phyloP scores from a whole-genome alignment of 2,888 invertebrate genomes.

The Falcaria lacertinaria region DNA sequence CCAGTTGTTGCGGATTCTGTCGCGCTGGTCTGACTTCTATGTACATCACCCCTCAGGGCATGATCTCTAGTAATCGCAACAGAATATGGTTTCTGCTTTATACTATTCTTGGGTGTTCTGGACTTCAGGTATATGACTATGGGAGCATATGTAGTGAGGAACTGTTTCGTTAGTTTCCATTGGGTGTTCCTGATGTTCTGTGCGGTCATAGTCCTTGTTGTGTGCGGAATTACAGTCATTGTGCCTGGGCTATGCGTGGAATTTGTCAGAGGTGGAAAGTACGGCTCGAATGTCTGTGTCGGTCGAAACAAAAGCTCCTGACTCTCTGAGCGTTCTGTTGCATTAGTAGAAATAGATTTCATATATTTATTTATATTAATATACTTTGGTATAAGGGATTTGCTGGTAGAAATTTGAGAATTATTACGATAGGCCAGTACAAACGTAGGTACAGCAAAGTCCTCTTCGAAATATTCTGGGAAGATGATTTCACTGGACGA shows the following conservation, averaged over 20 bases:
- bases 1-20: no score
- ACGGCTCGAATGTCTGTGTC: background rate
- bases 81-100: no score
- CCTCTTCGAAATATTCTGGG: background rate
- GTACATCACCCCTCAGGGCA: no score
- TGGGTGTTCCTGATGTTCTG: no score
- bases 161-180: no score
- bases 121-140: no score
- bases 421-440: background rate
- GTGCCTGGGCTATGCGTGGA: background rate
- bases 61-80: no score
- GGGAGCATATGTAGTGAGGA: no score
- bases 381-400: background rate
- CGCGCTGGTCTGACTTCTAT: no score
- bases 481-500: background rate
- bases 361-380: background rate
- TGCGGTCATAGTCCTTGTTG: no score
- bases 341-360: background rate
- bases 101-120: no score
- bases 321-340: background rate
- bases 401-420: background rate
- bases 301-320: background rate
- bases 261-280: background rate
- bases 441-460: background rate
- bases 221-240: no score